A percentile compares a stretch with the other conserved stretches of the same genome.
Conservation (phyloP, 2,888 invertebrate genomes). For the Nomada ruficornis region DNA sequence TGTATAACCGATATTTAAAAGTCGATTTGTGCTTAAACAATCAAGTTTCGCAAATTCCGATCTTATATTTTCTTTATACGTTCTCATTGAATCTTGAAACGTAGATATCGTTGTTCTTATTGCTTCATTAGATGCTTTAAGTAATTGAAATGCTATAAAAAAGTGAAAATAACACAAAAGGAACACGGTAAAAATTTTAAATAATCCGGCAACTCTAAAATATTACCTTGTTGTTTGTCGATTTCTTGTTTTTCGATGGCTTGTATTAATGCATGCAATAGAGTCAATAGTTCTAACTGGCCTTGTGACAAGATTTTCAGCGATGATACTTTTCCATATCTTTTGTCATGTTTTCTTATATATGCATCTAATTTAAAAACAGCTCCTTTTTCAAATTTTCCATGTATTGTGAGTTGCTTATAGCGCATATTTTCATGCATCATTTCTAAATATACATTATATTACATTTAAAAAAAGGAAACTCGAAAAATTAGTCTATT, state of each 20-base stretch:
- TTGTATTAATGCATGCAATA: conserved; percentile 28
- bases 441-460: conserved; percentile 8
- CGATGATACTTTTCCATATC: conserved; percentile 32
- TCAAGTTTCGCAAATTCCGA: conserved; percentile 47
- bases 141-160: conserved; percentile 47
- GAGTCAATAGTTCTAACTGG: conserved; percentile 30
- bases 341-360: conserved; percentile 45
- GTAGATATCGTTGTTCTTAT: conserved; percentile 53
- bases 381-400: conserved; percentile 15
- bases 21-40: conserved; percentile 54
- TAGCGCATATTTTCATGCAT: conserved; percentile 25
- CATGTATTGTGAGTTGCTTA: background rate
- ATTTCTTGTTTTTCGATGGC: conserved; percentile 40
- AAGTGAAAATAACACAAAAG: background rate
- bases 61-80: conserved; percentile 33
- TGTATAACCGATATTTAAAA: conserved; percentile 49
- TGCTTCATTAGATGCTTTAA: conserved; percentile 51
- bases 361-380: conserved; percentile 43
- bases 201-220: background rate
- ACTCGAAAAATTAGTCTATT: conserved; percentile 2
- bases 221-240: conserved; percentile 48
- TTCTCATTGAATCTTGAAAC: conserved; percentile 53
- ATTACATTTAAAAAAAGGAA: background rate
- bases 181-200: too few relatives aligned
- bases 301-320: conserved; percentile 9